Conservation (phyloP, 30 jellyfish, hydroid and myxozoan species). For the Aurelia coerulea region DNA sequence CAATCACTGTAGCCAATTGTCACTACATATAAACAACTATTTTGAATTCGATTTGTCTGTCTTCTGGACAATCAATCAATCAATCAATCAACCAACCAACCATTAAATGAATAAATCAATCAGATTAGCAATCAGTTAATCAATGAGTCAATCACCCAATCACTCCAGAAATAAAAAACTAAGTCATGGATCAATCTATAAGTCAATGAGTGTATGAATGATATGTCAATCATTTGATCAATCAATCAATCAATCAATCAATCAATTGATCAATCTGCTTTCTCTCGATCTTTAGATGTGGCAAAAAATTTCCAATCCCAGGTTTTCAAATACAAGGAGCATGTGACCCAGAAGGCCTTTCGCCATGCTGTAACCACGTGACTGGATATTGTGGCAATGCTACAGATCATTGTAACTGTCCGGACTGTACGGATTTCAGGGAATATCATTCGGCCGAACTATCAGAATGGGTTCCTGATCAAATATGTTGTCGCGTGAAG, state of each 20-base stretch:
- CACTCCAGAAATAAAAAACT: no score
- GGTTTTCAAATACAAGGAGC: conserved; percentile 81
- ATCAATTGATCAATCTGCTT: no score
- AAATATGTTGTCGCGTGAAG: conserved; percentile 54
- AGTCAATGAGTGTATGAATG: not conserved
- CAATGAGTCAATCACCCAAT: no score
- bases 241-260: not conserved
- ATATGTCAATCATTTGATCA: not conserved
- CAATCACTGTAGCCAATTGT: no score
- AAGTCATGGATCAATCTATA: no score
- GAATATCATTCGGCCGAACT: conserved; percentile 76
- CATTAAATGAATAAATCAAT: no score
- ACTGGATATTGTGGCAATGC: conserved; percentile 81
- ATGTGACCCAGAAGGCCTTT: conserved; percentile 82
- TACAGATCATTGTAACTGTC: conserved; percentile 73
- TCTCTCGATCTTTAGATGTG: conserved; percentile 66
- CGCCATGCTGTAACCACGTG: conserved; percentile 89
- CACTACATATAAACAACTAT: no score
- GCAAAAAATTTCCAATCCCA: conserved; percentile 65
- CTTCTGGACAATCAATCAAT: no score
- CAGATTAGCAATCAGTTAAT: no score
- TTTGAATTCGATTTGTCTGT: no score
- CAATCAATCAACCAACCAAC: no score
- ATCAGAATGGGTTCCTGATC: conserved; percentile 80
- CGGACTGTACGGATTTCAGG: conserved; percentile 83